These are phyloP conservation scores for Terebella lapidaria DNA, from an alignment of 2,888 invertebrate species.

Conservation along the genomic window DNA sequence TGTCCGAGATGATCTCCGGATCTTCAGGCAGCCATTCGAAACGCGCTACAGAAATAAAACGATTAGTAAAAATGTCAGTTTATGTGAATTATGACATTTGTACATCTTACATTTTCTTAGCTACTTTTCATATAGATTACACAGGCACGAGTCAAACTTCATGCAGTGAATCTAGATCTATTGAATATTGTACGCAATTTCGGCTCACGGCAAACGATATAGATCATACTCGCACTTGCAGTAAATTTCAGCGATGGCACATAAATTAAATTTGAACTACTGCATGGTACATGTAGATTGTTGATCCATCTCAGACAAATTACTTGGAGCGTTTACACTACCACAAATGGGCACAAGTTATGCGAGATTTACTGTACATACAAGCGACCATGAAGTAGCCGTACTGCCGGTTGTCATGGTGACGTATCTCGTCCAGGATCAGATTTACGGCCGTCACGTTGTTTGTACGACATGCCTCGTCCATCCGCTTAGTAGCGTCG, in stretches of 20 bases:
- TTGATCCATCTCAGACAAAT: too few relatives aligned
- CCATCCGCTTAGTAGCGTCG: conserved; percentile 14
- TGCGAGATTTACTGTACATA: too few relatives aligned
- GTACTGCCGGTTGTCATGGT: background rate
- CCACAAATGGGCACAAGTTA: too few relatives aligned
- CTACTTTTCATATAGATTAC: background rate
- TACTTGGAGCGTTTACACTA: too few relatives aligned
- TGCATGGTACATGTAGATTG: too few relatives aligned
- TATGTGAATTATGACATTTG: background rate
- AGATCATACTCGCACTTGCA: too few relatives aligned
- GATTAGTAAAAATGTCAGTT: background rate
- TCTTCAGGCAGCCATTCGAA: conserved; percentile 26
- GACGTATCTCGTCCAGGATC: background rate
- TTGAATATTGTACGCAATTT: background rate
- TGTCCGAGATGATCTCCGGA: conserved; percentile 29
- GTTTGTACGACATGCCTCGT: too few relatives aligned
- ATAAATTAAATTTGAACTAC: too few relatives aligned
- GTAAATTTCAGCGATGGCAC: too few relatives aligned
- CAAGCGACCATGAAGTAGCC: conserved; percentile 24
- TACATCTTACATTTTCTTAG: background rate
- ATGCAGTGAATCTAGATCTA: background rate
- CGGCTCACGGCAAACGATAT: too few relatives aligned
- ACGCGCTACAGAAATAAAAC: conserved; percentile 20
- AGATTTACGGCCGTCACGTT: too few relatives aligned
- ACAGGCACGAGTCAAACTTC: background rate